Conservation (phyloP, 1,140 invertebrate genomes). For the Neodiprion fabricii region DNA sequence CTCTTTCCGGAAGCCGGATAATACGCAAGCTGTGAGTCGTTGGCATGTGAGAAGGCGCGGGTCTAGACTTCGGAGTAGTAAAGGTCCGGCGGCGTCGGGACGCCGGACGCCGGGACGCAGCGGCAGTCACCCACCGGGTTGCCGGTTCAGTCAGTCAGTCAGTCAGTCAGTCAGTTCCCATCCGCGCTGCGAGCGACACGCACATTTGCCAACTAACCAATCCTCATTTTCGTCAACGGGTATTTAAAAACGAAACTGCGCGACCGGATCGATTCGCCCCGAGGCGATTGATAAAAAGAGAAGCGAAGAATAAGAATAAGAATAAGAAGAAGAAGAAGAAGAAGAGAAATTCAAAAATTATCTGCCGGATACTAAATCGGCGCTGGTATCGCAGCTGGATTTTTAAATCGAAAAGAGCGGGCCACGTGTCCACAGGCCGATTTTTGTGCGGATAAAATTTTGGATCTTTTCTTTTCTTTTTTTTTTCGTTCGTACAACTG, state of each 20-base stretch:
- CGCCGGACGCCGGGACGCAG: background rate
- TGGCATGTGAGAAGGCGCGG: too few relatives aligned
- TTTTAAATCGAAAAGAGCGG: too few relatives aligned
- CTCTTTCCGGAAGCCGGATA: too few relatives aligned
- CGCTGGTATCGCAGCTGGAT: too few relatives aligned
- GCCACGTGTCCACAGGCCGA: too few relatives aligned
- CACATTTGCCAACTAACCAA: background rate
- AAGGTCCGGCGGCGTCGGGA: background rate
- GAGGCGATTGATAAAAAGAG: background rate
- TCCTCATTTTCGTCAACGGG: background rate
- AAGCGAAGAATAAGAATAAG: background rate
- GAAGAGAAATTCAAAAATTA: too few relatives aligned
- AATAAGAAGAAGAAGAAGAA: background rate
- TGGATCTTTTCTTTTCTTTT: too few relatives aligned
- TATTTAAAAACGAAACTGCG: background rate
- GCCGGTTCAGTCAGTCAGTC: background rate
- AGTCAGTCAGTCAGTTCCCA: slow-evolving; percentile 6
- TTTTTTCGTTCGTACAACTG: too few relatives aligned
- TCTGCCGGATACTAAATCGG: too few relatives aligned
- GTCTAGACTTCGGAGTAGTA: too few relatives aligned
- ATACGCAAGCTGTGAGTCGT: too few relatives aligned
- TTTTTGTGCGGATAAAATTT: too few relatives aligned
- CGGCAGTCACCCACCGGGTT: background rate
- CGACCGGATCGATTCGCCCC: background rate
- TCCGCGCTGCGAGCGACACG: slow-evolving; percentile 3